Percentiles rank a stretch among this genome's conserved stretches.
Evolutionary conservation across 2,113 vertebrate species (phyloP).

Genomic region (Microcebus jonahi): DNA sequence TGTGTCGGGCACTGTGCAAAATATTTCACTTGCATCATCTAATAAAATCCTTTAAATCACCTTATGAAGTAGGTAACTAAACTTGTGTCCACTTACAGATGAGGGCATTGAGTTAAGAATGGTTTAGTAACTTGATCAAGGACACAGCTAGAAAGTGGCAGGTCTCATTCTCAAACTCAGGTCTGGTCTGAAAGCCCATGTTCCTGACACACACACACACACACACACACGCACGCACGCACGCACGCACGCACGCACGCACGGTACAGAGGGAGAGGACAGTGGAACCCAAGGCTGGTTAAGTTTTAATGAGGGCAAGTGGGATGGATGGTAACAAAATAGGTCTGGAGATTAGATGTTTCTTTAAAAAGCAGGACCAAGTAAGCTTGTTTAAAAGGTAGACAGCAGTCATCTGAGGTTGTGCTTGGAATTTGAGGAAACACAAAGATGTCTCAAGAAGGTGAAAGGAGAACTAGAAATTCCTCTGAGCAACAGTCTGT

Average conservation of each 20-base stretch:
- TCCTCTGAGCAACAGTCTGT: background rate
- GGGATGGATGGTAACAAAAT: background rate
- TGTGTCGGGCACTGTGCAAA: background rate
- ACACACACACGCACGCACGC: accelerated
- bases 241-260: accelerated
- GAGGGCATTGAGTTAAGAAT: background rate
- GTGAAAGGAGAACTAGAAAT: slow-evolving; percentile 1
- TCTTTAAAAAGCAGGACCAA: background rate
- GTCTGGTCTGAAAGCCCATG: background rate
- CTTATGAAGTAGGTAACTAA: background rate
- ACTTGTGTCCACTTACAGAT: background rate
- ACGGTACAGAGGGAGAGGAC: background rate
- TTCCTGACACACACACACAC: too few species aligned
- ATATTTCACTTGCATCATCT: background rate
- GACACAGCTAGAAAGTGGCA: background rate
- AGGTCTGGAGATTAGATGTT: background rate
- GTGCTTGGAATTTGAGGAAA: background rate
- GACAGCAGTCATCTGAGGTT: background rate
- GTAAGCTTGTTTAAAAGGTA: background rate
- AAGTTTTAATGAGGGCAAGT: background rate
- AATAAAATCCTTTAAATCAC: background rate
- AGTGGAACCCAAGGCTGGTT: background rate
- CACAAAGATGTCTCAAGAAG: background rate
- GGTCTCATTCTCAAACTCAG: background rate
- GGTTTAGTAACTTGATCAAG: background rate